A percentile compares a stretch with the other conserved stretches of the same genome.
Evolutionary conservation across 2,797 vertebrate species (phyloP).

Genomic region (Peromyscus melanophrys): DNA sequence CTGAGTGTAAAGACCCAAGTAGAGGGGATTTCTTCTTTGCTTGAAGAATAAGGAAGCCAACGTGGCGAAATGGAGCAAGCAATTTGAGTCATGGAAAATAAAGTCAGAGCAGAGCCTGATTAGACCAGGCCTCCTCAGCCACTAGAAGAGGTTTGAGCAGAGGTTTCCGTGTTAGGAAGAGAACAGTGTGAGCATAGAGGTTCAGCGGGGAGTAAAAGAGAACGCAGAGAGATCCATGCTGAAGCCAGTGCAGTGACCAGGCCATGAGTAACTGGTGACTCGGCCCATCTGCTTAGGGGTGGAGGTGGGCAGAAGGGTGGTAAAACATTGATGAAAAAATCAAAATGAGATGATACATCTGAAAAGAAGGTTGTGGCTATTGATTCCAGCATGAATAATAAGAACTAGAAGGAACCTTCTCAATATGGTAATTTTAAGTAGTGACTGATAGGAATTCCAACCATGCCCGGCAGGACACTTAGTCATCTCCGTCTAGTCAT

Average conservation of each 20-base stretch:
- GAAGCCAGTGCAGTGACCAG: not conserved
- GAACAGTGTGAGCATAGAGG: not conserved
- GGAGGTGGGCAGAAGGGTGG: not conserved
- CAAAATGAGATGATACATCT: not conserved
- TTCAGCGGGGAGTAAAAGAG: not conserved
- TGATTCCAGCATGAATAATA: not conserved
- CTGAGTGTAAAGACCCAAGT: not conserved
- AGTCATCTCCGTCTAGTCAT: no score
- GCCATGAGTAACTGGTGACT: not conserved
- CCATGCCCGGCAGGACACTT: no score
- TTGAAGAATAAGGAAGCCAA: not conserved
- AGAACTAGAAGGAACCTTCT: constrained; percentile 39
- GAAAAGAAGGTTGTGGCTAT: constrained; percentile 9
- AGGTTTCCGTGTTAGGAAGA: not conserved
- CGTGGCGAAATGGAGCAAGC: not conserved
- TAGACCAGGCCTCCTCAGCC: not conserved
- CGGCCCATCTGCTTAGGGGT: not conserved
- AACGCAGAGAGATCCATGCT: not conserved
- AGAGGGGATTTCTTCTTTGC: not conserved
- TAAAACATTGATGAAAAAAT: not conserved
- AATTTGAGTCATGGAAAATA: not conserved
- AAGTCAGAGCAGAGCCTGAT: not conserved
- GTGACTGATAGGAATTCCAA: no score
- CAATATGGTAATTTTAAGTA: not conserved
- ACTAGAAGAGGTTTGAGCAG: not conserved